phyloP scores from a whole-genome alignment of 2,113 vertebrate species.

The Tetrax tetrax region DNA sequence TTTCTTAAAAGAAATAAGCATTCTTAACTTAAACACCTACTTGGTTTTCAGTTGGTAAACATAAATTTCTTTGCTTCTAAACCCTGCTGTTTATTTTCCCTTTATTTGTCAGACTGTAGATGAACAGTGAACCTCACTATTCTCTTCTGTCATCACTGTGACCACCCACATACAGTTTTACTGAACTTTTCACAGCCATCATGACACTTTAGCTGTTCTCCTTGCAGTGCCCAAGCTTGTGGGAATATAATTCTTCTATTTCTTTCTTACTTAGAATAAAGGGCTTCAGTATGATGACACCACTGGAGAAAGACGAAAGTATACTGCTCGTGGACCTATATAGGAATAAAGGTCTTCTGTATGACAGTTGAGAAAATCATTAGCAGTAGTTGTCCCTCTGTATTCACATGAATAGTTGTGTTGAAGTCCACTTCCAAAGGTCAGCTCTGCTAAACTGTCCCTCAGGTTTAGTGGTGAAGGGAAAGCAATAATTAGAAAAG shows the following conservation, averaged over 20 bases:
- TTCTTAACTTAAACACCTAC: neutral
- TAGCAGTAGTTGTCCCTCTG: neutral
- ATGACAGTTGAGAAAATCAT: neutral
- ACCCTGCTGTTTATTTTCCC: neutral
- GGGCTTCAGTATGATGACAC: too few relatives aligned
- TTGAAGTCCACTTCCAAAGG: neutral
- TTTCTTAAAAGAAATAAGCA: neutral
- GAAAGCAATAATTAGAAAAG: neutral
- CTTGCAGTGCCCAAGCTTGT: neutral
- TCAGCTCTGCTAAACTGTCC: neutral
- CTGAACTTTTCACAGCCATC: neutral
- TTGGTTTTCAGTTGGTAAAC: neutral
- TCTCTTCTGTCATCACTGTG: neutral
- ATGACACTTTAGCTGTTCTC: neutral
- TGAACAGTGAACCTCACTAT: rapidly evolving
- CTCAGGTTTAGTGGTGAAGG: neutral
- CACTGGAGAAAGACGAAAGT: neutral
- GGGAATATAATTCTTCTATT: neutral
- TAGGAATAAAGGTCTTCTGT: neutral
- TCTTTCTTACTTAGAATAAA: neutral
- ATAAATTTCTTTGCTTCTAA: neutral
- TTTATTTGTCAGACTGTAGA: neutral
- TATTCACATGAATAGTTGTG: neutral
- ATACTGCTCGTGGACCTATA: neutral
- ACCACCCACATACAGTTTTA: neutral